phyloP scores from a whole-genome alignment of 92 coral and sea anemone species.

The Blastomussa wellsi region DNA sequence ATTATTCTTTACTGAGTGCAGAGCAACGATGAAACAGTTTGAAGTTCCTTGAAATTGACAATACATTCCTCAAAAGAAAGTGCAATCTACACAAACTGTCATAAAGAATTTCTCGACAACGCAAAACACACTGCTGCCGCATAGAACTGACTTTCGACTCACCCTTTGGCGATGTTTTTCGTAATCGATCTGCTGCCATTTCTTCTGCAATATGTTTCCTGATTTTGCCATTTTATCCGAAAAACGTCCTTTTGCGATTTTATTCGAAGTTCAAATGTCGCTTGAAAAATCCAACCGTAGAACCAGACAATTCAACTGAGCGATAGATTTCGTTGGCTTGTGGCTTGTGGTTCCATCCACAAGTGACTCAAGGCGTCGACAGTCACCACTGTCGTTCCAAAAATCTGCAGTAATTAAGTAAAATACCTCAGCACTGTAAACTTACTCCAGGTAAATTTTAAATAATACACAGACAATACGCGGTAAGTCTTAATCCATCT shows the following conservation, averaged over 20 bases:
- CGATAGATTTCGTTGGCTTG: not conserved
- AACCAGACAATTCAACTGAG: not conserved
- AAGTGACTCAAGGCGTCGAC: not conserved
- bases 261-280: not conserved
- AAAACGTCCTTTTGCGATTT: not conserved
- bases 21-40: not conserved
- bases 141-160: not conserved
- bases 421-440: not conserved
- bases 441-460: not conserved
- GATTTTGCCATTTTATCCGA: conserved; percentile 21
- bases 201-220: conserved; percentile 40
- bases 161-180: conserved; percentile 70
- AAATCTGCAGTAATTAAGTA: not conserved
- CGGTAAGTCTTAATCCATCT: not conserved
- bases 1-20: not conserved
- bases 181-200: conserved; percentile 64
- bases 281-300: not conserved
- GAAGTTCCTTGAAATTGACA: not conserved
- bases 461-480: not conserved
- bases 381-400: not conserved
- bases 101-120: not conserved
- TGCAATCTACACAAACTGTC: not conserved
- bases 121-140: too few relatives aligned
- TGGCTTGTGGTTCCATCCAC: too few relatives aligned
- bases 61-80: not conserved